Conservation (phyloP, 2,888 invertebrate genomes). For the Galeopsomyia nigrocyanea region DNA sequence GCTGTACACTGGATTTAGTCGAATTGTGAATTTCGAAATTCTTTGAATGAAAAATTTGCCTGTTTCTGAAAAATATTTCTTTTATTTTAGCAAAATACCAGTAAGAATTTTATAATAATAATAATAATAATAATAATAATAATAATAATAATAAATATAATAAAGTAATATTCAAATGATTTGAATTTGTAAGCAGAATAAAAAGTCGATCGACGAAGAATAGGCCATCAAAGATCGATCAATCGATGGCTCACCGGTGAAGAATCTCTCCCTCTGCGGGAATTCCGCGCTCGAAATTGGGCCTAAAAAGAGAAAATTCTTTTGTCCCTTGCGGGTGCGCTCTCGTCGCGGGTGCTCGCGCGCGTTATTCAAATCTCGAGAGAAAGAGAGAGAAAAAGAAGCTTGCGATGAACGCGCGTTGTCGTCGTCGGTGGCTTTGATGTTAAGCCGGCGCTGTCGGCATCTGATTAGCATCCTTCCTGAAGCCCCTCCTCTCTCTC, state of each 20-base stretch:
- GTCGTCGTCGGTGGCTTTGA: slow-evolving; percentile 63
- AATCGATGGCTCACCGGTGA: slow-evolving; percentile 15
- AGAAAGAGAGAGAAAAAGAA: slow-evolving; percentile 44
- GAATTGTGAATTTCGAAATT: slow-evolving; percentile 11
- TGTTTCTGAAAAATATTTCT: too few relatives aligned
- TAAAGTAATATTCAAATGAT: too few relatives aligned
- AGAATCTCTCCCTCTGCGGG: not conserved
- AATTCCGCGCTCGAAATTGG: too few relatives aligned
- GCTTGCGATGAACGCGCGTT: slow-evolving; percentile 57
- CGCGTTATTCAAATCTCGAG: slow-evolving; percentile 62
- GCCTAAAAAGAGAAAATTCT: slow-evolving; percentile 21
- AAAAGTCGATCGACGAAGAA: slow-evolving; percentile 33
- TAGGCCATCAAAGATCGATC: slow-evolving; percentile 37
- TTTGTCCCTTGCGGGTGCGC: not conserved
- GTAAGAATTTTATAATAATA: too few relatives aligned
- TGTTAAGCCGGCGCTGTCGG: slow-evolving; percentile 62
- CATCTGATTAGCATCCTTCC: slow-evolving; percentile 67
- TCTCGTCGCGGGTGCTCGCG: slow-evolving; percentile 43
- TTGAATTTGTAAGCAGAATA: too few relatives aligned
- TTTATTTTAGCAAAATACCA: too few relatives aligned
- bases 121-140: too few relatives aligned
- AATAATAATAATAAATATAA: too few relatives aligned
- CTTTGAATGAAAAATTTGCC: too few relatives aligned
- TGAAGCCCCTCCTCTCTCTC: slow-evolving; percentile 46
- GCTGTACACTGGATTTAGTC: too few relatives aligned